A percentile compares a stretch with the other conserved stretches of the same genome.
Evolutionary conservation across 2,113 vertebrate genomes (phyloP).

Genomic region (Cyprinus carpio): DNA sequence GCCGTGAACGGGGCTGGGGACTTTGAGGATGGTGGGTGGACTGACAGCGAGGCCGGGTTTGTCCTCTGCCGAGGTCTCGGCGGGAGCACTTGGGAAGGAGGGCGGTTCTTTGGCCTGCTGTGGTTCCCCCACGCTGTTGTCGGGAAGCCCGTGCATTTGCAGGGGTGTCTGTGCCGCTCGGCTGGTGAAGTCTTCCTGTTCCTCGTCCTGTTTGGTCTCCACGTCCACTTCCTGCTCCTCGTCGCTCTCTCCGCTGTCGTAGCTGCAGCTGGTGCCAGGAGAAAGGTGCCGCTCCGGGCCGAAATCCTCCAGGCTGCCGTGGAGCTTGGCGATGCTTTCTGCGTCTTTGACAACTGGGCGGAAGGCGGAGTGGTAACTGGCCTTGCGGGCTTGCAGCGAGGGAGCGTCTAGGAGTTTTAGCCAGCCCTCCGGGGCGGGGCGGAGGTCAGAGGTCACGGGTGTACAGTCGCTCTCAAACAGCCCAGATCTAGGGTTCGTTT

Average conservation of each 20-base stretch:
- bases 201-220: constrained; percentile 88
- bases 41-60: constrained; percentile 75
- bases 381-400: constrained; percentile 74
- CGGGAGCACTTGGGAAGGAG: constrained; percentile 69
- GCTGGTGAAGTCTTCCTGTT: constrained; percentile 74
- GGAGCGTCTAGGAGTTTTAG: constrained; percentile 77
- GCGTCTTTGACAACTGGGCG: constrained; percentile 88
- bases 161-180: constrained; percentile 64
- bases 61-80: constrained; percentile 74
- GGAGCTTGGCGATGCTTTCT: constrained; percentile 91
- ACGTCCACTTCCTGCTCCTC: constrained; percentile 91
- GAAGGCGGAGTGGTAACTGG: constrained; percentile 89
- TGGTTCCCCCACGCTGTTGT: constrained; percentile 69
- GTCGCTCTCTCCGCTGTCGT: constrained; percentile 84
- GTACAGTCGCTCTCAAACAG: constrained; percentile 78
- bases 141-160: constrained; percentile 70
- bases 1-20: constrained; percentile 76
- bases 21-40: constrained; percentile 72
- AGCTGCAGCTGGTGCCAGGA: constrained; percentile 88
- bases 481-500: constrained; percentile 65
- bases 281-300: constrained; percentile 76
- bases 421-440: constrained; percentile 75
- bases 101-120: constrained; percentile 72
- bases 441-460: constrained; percentile 67
- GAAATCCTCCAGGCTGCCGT: constrained; percentile 76